Evolutionary conservation across 2,888 invertebrate genomes (phyloP).

Genomic region (Piscicola geometra): DNA sequence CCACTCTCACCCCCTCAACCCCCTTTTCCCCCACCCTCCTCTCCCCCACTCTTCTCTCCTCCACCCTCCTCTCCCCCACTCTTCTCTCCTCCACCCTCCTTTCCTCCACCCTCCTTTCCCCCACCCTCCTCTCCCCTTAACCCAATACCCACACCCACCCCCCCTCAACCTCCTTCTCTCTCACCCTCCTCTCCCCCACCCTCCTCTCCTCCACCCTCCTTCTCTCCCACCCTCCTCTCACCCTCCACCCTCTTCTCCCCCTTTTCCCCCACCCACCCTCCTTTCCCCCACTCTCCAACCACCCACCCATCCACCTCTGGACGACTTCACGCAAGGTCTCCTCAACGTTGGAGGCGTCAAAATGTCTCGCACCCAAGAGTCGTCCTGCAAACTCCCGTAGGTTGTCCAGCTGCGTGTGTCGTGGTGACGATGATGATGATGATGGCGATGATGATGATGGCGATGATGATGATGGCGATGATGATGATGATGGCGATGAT

Average conservation of each 20-base stretch:
- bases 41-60: background rate
- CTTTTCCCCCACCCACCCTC: background rate
- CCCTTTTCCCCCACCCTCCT: background rate
- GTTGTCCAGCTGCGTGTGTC: conserved; percentile 61
- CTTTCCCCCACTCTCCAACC: too few relatives aligned
- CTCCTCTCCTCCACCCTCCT: too few relatives aligned
- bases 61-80: background rate
- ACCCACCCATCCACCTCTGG: too few relatives aligned
- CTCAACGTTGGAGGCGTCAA: conserved; percentile 72
- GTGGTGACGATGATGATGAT: conserved; percentile 31
- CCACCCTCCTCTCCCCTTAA: too few relatives aligned
- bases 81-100: background rate
- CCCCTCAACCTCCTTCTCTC: too few relatives aligned
- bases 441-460: conserved; percentile 18
- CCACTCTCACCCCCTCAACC: background rate
- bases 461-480: background rate
- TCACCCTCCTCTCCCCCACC: too few relatives aligned
- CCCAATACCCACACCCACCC: too few relatives aligned
- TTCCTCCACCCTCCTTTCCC: too few relatives aligned
- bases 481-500: background rate
- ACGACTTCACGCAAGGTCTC: conserved; percentile 69
- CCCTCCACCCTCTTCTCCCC: conserved; percentile 1
- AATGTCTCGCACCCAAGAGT: conserved; percentile 81
- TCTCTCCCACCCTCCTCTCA: too few relatives aligned
- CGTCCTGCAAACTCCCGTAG: conserved; percentile 80